Percentiles rank a stretch among this genome's conserved stretches.
These are phyloP conservation scores for Phataginus tricuspis DNA, from an alignment of 2,797 vertebrate species.

Conservation along the genomic window DNA sequence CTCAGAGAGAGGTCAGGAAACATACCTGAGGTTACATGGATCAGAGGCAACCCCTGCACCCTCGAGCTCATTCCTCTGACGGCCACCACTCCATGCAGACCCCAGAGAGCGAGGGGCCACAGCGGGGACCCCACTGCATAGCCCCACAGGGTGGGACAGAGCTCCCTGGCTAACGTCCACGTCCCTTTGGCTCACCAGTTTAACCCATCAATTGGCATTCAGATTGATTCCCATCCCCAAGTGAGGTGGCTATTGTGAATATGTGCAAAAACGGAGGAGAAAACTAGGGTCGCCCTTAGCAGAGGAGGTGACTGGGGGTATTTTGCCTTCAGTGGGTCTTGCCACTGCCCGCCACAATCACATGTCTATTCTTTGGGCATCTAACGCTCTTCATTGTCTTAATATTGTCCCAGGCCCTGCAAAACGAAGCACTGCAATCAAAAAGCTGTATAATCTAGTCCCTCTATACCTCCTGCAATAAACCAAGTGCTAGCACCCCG, in stretches of 20 bases:
- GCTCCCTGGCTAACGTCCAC: no score
- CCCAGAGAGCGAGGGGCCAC: neutral
- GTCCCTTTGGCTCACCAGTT: neutral
- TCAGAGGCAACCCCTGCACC: neutral
- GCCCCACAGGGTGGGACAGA: neutral
- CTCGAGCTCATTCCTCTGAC: neutral
- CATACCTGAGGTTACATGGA: rapidly evolving
- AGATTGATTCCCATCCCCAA: neutral
- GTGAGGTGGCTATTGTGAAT: neutral
- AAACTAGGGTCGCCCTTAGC: neutral
- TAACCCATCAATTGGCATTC: neutral
- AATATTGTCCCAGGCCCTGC: neutral
- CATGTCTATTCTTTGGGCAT: neutral
- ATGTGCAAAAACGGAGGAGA: neutral
- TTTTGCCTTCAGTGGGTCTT: neutral
- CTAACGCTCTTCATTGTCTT: neutral
- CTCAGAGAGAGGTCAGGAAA: neutral
- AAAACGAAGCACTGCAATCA: neutral
- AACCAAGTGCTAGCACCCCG: neutral
- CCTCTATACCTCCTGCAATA: neutral
- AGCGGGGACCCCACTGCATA: neutral
- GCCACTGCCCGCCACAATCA: neutral
- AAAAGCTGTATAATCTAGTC: neutral
- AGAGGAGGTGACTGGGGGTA: neutral
- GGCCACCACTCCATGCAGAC: rapidly evolving